Evolutionary conservation across 2,113 vertebrate species (phyloP).

Genomic region (Bufo gargarizans): DNA sequence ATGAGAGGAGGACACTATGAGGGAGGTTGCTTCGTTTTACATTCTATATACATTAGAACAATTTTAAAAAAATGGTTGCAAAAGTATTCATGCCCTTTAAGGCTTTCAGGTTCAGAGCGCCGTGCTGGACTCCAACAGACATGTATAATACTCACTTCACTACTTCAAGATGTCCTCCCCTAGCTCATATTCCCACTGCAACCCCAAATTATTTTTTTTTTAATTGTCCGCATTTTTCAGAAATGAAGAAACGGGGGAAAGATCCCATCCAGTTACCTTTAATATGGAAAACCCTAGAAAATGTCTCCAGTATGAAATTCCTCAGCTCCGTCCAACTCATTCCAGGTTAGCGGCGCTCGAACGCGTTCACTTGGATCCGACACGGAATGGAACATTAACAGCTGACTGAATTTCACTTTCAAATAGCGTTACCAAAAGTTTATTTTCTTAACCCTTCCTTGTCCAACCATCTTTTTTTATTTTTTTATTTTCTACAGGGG

Average conservation of each 20-base stretch:
- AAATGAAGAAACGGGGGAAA: neutral
- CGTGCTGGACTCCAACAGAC: no score
- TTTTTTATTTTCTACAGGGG: neutral
- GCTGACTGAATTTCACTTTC: conserved; percentile 6
- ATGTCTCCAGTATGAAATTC: conserved; percentile 20
- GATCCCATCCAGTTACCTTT: neutral
- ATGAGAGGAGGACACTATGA: no score
- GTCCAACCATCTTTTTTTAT: no score
- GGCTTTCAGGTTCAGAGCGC: no score
- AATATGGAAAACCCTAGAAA: conserved; percentile 19
- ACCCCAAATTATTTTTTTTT: neutral
- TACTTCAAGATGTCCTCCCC: neutral
- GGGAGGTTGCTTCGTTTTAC: no score
- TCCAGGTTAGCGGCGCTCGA: neutral
- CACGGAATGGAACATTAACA: conserved; percentile 24
- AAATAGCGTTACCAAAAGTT: neutral
- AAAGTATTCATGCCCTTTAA: no score
- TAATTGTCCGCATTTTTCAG: neutral
- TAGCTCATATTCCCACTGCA: neutral
- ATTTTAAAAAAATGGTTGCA: no score
- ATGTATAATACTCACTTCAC: no score
- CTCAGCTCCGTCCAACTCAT: conserved; percentile 35
- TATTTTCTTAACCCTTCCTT: conserved; percentile 8
- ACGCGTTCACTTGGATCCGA: conserved; percentile 17
- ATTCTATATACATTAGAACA: no score